phyloP scores from a whole-genome alignment of 2,888 invertebrate genomes.

The Hemithea aestivaria region DNA sequence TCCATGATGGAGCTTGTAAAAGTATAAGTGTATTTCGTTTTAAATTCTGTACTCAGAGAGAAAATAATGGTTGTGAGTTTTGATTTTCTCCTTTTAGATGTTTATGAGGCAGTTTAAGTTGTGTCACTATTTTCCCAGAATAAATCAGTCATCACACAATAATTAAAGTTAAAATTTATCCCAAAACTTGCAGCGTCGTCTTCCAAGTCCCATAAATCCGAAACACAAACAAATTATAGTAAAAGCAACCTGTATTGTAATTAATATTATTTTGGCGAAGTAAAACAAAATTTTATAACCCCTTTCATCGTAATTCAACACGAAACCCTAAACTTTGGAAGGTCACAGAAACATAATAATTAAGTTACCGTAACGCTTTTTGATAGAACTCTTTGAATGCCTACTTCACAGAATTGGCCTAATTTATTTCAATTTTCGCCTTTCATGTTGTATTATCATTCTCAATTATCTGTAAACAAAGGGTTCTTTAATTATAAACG shows the following conservation, averaged over 20 bases:
- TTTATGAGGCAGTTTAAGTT: too few species aligned
- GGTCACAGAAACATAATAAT: conserved; percentile 28
- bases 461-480: conserved; percentile 44
- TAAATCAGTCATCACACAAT: too few species aligned
- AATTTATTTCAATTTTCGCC: conserved; percentile 46
- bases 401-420: conserved; percentile 31
- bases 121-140: too few species aligned
- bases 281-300: conserved; percentile 27
- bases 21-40: too few species aligned
- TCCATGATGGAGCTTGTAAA: too few species aligned
- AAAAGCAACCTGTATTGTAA: conserved; percentile 15
- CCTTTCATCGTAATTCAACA: conserved; percentile 37
- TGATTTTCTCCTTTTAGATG: too few species aligned
- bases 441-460: conserved; percentile 43
- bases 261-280: conserved; percentile 25
- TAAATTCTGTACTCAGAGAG: too few species aligned
- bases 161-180: too few species aligned
- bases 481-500: conserved; percentile 34
- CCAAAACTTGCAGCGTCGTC: not conserved
- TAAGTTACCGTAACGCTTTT: conserved; percentile 31
- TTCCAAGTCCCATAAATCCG: not conserved
- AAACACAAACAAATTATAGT: not conserved
- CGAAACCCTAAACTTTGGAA: conserved; percentile 33
- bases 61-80: too few species aligned
- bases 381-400: conserved; percentile 31